A percentile compares a stretch with the other conserved stretches of the same genome.
phyloP scores from a whole-genome alignment of 2,797 vertebrate species.

The Squalus acanthias region DNA sequence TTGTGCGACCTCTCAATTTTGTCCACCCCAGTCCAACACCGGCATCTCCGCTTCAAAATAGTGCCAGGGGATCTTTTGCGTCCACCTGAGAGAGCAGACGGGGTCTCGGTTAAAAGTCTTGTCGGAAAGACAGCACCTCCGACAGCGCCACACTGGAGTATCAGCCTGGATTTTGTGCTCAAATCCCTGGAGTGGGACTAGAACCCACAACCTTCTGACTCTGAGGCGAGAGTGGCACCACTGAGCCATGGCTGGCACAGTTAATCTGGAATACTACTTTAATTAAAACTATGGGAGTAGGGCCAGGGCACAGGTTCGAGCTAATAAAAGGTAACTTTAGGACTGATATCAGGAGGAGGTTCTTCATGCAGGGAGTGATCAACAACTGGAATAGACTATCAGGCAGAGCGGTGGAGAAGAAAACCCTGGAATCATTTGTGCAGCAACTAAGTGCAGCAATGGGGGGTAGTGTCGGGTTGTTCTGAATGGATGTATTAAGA shows the following conservation, averaged over 20 bases:
- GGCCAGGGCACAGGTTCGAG: not conserved
- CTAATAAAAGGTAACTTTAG: not conserved
- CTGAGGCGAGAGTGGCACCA: not conserved
- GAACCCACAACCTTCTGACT: not conserved
- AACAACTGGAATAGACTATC: not conserved
- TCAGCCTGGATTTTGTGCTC: not conserved
- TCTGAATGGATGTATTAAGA: not conserved
- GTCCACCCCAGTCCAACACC: too few species aligned
- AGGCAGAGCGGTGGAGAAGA: not conserved
- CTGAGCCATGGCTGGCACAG: too few species aligned
- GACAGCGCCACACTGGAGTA: not conserved
- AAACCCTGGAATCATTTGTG: not conserved
- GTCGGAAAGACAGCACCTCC: not conserved
- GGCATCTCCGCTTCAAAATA: too few species aligned
- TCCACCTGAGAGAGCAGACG: too few species aligned
- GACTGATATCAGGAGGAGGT: not conserved
- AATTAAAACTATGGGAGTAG: not conserved
- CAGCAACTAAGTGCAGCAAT: not conserved
- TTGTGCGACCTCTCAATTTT: too few species aligned
- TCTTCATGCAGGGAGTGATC: not conserved
- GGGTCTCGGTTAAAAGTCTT: not conserved
- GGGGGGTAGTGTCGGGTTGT: not conserved
- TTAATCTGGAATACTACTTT: not conserved
- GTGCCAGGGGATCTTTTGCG: too few species aligned
- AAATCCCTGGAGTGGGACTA: not conserved